Percentiles rank a stretch among this genome's conserved stretches.
phyloP scores from a whole-genome alignment of 2,888 invertebrate species.

The Nemotelus nigrinus region DNA sequence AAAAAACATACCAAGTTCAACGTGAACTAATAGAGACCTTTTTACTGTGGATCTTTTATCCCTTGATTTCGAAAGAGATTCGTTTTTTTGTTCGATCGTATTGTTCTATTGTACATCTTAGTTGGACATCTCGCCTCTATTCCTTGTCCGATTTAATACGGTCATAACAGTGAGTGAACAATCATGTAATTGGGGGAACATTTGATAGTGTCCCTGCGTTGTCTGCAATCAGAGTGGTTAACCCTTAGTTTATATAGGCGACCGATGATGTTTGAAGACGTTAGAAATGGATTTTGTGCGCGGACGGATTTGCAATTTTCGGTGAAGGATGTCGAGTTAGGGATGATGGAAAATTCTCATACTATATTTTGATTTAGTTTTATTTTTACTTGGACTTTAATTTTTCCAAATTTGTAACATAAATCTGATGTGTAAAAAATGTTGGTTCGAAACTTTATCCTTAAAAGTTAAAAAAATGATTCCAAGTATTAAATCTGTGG shows the following conservation, averaged over 20 bases:
- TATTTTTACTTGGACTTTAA: no score
- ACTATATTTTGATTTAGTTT: no score
- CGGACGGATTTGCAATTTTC: no score
- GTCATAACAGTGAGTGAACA: conserved; percentile 53
- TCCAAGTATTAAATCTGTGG: no score
- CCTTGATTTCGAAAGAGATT: conserved; percentile 17
- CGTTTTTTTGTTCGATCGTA: conserved; percentile 42
- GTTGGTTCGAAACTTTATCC: no score
- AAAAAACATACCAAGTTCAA: background rate
- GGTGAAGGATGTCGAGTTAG: no score
- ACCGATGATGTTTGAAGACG: no score
- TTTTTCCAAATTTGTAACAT: no score
- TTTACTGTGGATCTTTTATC: conserved; percentile 27
- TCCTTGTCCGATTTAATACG: conserved; percentile 56
- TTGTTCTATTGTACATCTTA: conserved; percentile 57
- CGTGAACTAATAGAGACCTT: conserved; percentile 32
- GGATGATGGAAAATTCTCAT: no score
- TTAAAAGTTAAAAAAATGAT: no score
- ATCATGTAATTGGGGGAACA: conserved; percentile 44
- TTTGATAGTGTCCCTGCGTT: conserved; percentile 29
- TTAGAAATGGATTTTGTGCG: no score
- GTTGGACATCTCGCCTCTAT: conserved; percentile 63
- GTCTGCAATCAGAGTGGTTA: background rate
- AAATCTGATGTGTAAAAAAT: no score
- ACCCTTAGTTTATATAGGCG: background rate